A percentile compares a stretch with the other conserved stretches of the same genome.
Conservation (phyloP, 2,888 invertebrate genomes). For the Achlya flavicornis region DNA sequence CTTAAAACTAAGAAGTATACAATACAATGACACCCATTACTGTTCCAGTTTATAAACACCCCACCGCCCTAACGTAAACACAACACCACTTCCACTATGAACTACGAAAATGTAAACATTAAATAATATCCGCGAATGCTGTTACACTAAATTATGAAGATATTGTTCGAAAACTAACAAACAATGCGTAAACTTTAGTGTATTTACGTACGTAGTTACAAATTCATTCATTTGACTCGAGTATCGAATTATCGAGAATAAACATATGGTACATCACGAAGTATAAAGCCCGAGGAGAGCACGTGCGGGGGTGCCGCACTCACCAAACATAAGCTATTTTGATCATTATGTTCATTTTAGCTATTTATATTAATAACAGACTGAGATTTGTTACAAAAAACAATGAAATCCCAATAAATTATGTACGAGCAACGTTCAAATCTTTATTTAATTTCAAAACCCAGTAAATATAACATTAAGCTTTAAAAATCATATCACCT, state of each 20-base stretch:
- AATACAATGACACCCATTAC: slow-evolving; percentile 34
- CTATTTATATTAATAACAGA: too few species aligned
- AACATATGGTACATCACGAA: slow-evolving; percentile 7
- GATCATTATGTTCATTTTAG: too few species aligned
- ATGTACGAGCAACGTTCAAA: too few species aligned
- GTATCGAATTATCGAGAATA: slow-evolving; percentile 15
- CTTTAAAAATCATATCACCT: too few species aligned
- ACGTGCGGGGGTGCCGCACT: too few species aligned
- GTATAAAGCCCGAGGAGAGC: too few species aligned
- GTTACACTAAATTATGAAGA: slow-evolving; percentile 56
- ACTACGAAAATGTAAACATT: slow-evolving; percentile 62
- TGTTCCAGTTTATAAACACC: slow-evolving; percentile 69
- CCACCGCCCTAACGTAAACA: slow-evolving; percentile 67
- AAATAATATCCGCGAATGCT: slow-evolving; percentile 51
- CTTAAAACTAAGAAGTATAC: too few species aligned
- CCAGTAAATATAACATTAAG: too few species aligned
- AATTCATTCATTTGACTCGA: slow-evolving; percentile 12
- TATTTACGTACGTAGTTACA: slow-evolving; percentile 11
- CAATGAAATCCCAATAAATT: too few species aligned
- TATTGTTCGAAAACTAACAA: slow-evolving; percentile 54
- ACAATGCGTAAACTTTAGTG: slow-evolving; percentile 13
- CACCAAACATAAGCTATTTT: too few species aligned
- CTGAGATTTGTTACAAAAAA: too few species aligned
- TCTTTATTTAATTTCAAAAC: too few species aligned
- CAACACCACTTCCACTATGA: slow-evolving; percentile 52